Percentiles rank a stretch among this genome's conserved stretches.
Conservation (phyloP, 2,113 vertebrate genomes). For the Echinops telfairi region DNA sequence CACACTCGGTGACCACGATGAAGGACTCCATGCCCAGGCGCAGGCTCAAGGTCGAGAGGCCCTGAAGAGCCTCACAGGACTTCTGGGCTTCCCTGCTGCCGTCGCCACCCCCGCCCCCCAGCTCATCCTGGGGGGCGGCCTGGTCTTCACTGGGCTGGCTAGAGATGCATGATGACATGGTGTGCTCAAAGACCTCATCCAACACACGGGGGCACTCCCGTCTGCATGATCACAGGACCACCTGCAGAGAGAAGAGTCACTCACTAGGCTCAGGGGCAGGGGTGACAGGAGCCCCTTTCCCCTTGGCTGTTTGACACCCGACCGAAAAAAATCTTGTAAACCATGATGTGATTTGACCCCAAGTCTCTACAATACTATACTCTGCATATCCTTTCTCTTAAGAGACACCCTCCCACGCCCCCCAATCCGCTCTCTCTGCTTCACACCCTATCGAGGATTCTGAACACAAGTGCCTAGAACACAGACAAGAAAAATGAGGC, state of each 20-base stretch:
- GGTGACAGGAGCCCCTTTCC: fast-evolving
- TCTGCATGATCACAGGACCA: not conserved
- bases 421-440: too few relatives aligned
- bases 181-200: conserved; percentile 81
- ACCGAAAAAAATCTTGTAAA: not conserved
- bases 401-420: not conserved
- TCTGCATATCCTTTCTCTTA: not conserved
- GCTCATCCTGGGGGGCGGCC: conserved; percentile 84
- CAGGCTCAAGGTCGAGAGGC: conserved; percentile 84
- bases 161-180: conserved; percentile 92
- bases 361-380: not conserved
- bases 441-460: not conserved
- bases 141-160: conserved; percentile 86
- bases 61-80: conserved; percentile 77
- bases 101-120: conserved; percentile 45
- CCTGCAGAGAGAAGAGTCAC: conserved; percentile 62
- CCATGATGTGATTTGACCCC: not conserved
- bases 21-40: conserved; percentile 93
- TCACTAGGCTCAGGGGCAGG: not conserved
- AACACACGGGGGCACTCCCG: conserved; percentile 80
- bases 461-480: not conserved
- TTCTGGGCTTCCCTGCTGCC: conserved; percentile 82
- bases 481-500: not conserved
- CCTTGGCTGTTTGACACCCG: not conserved
- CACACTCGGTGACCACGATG: conserved; percentile 94